A percentile compares a stretch with the other conserved stretches of the same genome.
Conservation (phyloP, 2,797 vertebrate genomes). For the Acipenser transmontanus region DNA sequence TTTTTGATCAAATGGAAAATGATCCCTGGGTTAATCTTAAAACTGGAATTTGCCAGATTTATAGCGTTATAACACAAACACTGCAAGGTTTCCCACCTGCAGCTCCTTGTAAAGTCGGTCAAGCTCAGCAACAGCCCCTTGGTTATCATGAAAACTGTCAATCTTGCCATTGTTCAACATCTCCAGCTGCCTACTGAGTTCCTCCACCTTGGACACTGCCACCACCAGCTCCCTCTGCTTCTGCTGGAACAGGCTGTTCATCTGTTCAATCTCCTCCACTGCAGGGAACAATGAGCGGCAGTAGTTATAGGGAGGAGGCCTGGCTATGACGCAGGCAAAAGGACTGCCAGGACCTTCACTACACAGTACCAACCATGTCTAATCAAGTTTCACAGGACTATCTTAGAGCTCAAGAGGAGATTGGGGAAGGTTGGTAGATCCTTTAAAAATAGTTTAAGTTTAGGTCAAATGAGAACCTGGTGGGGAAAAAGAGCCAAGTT, state of each 20-base stretch:
- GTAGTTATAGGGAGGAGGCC: slow-evolving; percentile 4
- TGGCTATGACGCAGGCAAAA: not conserved
- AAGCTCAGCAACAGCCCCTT: slow-evolving; percentile 75
- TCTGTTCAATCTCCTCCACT: slow-evolving; percentile 96
- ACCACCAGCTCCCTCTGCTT: slow-evolving; percentile 88
- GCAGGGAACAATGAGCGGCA: slow-evolving; percentile 16
- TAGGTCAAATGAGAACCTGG: no score
- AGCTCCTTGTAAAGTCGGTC: slow-evolving; percentile 86
- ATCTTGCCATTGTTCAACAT: slow-evolving; percentile 71
- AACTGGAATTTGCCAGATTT: not conserved
- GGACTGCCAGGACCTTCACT: not conserved
- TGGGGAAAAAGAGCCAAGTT: no score
- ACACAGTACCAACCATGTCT: not conserved
- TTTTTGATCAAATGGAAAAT: not conserved
- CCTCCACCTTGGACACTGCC: slow-evolving; percentile 81
- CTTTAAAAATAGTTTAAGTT: no score
- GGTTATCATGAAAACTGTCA: slow-evolving; percentile 74
- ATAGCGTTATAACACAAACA: not conserved
- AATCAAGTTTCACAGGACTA: not conserved
- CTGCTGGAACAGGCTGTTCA: slow-evolving; percentile 87
- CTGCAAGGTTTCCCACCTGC: slow-evolving; percentile 66
- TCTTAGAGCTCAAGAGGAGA: not conserved
- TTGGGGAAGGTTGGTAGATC: not conserved
- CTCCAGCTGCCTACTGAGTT: slow-evolving; percentile 84
- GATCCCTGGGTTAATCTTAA: not conserved